phyloP scores from a whole-genome alignment of 2,113 vertebrate genomes.

The Thinocorus orbignyianus region DNA sequence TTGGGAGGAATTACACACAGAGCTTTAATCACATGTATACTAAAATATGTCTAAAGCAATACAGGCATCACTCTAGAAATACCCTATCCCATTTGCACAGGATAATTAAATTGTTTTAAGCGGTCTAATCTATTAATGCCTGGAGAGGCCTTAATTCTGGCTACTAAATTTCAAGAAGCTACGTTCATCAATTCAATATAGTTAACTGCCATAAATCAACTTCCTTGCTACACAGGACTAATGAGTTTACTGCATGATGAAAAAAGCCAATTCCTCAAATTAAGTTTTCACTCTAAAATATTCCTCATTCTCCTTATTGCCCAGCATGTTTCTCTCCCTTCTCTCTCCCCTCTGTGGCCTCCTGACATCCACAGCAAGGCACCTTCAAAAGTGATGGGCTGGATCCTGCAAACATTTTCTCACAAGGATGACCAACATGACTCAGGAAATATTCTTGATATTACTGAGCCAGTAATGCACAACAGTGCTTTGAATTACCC shows the following conservation, averaged over 20 bases:
- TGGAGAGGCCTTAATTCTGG: slow-evolving; percentile 26
- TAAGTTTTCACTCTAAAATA: neutral
- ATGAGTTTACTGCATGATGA: slow-evolving; percentile 8
- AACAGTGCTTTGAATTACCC: neutral
- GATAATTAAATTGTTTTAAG: slow-evolving; percentile 42
- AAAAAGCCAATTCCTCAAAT: neutral
- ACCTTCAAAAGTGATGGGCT: neutral
- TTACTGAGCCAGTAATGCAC: neutral
- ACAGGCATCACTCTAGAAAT: neutral
- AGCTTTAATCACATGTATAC: neutral
- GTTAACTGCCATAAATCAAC: slow-evolving; percentile 41
- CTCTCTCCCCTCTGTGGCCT: neutral
- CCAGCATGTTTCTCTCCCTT: neutral
- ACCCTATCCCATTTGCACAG: neutral
- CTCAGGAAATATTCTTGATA: neutral
- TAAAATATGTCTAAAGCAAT: neutral
- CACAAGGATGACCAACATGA: neutral
- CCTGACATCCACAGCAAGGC: neutral
- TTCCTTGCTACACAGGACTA: neutral
- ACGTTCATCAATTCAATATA: slow-evolving; percentile 6
- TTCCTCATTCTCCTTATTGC: neutral
- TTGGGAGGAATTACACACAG: neutral
- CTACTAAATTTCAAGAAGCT: slow-evolving; percentile 43
- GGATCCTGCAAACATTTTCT: neutral
- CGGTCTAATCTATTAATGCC: slow-evolving; percentile 28